Evolutionary conservation across 53 echinoderm and acorn worm species (phyloP).

Genomic region (Zoroaster sp.): DNA sequence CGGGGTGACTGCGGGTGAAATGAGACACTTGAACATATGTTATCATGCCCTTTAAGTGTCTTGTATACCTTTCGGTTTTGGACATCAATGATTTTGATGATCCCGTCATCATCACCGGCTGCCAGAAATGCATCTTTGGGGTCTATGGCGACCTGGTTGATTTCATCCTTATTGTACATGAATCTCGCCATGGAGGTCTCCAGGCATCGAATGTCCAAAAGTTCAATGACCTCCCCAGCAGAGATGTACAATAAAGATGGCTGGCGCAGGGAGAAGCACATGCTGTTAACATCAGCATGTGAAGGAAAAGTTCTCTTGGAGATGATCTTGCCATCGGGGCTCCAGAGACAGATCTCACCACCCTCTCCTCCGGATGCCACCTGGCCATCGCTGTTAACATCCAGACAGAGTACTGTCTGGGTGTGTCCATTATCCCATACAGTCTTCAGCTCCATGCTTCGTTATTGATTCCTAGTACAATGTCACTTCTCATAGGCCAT

Average conservation of each 20-base stretch:
- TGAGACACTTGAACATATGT: slow-evolving; percentile 56
- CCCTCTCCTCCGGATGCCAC: slow-evolving; percentile 53
- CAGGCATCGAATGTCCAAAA: slow-evolving; percentile 38
- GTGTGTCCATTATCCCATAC: slow-evolving; percentile 56
- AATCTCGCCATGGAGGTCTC: neutral
- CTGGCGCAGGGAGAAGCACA: slow-evolving; percentile 43
- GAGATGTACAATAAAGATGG: slow-evolving; percentile 43
- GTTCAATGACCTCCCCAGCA: neutral
- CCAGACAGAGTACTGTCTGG: slow-evolving; percentile 54
- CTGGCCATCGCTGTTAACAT: neutral
- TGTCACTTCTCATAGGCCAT: too few relatives aligned
- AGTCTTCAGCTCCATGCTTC: slow-evolving; percentile 41
- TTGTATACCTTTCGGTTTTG: slow-evolving; percentile 47
- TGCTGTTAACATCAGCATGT: slow-evolving; percentile 37
- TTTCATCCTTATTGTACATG: slow-evolving; percentile 50
- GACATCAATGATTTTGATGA: slow-evolving; percentile 44
- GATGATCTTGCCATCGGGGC: slow-evolving; percentile 3
- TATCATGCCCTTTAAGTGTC: slow-evolving; percentile 51
- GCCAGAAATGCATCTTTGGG: slow-evolving; percentile 58
- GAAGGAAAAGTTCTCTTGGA: slow-evolving; percentile 1
- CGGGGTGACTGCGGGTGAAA: slow-evolving; percentile 45
- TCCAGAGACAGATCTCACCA: slow-evolving; percentile 58
- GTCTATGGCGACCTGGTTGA: slow-evolving; percentile 56
- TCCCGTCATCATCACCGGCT: slow-evolving; percentile 60
- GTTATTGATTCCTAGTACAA: too few relatives aligned